phyloP scores from a whole-genome alignment of 2,797 vertebrate species.

The Falco rusticolus region DNA sequence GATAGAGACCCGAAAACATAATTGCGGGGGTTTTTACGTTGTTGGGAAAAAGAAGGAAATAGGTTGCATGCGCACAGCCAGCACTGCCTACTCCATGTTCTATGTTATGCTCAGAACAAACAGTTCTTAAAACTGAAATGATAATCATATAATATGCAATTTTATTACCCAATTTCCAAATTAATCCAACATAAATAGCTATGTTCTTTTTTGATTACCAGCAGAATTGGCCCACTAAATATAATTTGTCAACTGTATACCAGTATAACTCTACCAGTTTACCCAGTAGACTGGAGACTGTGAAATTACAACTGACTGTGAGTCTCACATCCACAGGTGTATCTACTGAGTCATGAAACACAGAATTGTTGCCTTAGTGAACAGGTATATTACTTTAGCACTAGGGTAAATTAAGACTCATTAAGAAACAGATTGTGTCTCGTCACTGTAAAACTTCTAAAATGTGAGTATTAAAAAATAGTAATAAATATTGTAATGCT shows the following conservation, averaged over 20 bases:
- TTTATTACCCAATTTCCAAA: background rate
- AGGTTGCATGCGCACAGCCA: background rate
- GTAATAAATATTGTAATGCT: background rate
- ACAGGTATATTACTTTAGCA: background rate
- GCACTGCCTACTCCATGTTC: background rate
- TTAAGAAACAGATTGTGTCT: background rate
- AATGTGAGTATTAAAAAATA: background rate
- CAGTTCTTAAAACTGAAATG: background rate
- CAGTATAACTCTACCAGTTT: background rate
- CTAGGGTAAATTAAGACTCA: background rate
- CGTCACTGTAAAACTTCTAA: background rate
- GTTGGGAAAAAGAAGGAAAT: background rate
- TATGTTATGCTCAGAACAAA: background rate
- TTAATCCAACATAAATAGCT: background rate
- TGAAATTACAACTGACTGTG: background rate
- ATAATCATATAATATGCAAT: background rate
- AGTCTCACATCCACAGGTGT: background rate
- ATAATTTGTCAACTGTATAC: background rate
- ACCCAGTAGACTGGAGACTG: background rate
- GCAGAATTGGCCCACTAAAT: background rate
- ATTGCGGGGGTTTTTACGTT: background rate
- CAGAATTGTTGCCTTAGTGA: background rate
- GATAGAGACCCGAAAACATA: background rate
- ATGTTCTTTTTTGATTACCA: background rate
- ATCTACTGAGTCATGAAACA: background rate